Base-by-base conservation (phyloP, 2,113 vertebrate genomes). In the Bos javanicus region DNA sequence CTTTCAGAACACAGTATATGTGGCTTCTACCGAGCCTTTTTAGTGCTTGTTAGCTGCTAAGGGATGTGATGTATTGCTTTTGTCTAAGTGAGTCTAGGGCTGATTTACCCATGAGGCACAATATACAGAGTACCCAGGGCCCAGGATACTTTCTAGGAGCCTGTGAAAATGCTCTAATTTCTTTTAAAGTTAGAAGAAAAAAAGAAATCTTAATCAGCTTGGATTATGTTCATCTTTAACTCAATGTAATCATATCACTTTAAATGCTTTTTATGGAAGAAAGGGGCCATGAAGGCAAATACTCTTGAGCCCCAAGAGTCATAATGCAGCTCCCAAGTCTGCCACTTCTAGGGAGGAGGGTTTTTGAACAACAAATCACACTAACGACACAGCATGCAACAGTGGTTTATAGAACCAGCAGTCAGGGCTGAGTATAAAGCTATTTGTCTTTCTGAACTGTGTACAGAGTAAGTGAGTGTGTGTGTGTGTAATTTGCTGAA, bases 341-440 rank as follows among this genome's bases (percentile, higher is more conserved):
- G 84, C 97, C 81, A 98, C 64, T 97, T 94, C 87, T 98, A 97
- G 97, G 97, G 94, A 96, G 62, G 52, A 46, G 36, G 46, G 56
- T 90, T 80, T 98, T 94, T 83, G 64, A 98, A 97, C 48, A 97
- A 80, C 88, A 95, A 62, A 96, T 67, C 0, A 0, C 71, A 46
- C 39, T 84, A 97, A 98, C 30, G 78, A 88, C 88, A 94, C 23
- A 85, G 76, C 62, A 56, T 30, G 36, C 39, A 85, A 64, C 13
- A 71, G 57, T 28, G n/a, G 91, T 96, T 96, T 85, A 8, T 62
- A 95, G 93, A 96, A 94, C 30, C 5, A n/a, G 4, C 28, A 11
- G 25, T 64, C 16, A 59, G 19, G 13, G 17, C 11, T 87, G 56
- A 96, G 19, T 39, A 36, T 36, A 28, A 90, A 0, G 0, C 36